Evolutionary conservation across 1,140 invertebrate genomes (phyloP).

Genomic region (Paracyclopina nana): DNA sequence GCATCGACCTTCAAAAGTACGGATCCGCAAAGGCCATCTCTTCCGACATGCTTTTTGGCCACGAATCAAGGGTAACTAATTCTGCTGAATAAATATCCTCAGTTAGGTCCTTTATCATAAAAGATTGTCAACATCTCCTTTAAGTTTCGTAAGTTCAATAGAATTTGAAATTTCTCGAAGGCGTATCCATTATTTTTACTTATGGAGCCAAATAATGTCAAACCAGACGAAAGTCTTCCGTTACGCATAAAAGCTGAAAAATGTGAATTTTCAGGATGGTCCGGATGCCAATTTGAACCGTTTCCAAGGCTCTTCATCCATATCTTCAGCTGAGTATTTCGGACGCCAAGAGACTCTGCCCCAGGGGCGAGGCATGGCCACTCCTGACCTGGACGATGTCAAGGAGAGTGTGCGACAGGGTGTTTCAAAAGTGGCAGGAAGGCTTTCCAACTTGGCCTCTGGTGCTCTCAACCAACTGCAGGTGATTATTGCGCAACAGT

Average conservation of each 20-base stretch:
- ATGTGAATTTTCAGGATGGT: conserved; percentile 45
- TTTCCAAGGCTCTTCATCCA: conserved; percentile 75
- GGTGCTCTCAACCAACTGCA: conserved; percentile 81
- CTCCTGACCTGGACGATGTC: conserved; percentile 76
- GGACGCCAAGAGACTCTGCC: conserved; percentile 34
- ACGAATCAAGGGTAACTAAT: conserved; percentile 28
- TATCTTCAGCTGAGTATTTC: conserved; percentile 91
- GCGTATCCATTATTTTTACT: conserved; percentile 8
- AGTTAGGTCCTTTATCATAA: conserved; percentile 3
- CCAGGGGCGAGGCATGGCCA: conserved; percentile 26
- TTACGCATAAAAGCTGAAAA: no score
- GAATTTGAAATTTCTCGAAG: no score
- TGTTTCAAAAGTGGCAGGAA: conserved; percentile 86
- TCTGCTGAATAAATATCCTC: not conserved
- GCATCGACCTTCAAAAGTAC: no score
- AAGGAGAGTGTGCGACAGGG: conserved; percentile 88
- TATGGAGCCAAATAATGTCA: conserved; percentile 10
- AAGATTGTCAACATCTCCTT: no score
- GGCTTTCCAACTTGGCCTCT: conserved; percentile 75
- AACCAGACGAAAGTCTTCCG: conserved; percentile 18
- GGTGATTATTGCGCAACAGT: conserved; percentile 33
- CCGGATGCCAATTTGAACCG: conserved; percentile 41
- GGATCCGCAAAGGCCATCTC: conserved; percentile 91
- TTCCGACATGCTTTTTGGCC: conserved; percentile 83
- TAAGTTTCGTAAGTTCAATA: no score